Base-by-base conservation (phyloP, 2,797 vertebrate genomes). In the Pseudochirops cupreus region DNA sequence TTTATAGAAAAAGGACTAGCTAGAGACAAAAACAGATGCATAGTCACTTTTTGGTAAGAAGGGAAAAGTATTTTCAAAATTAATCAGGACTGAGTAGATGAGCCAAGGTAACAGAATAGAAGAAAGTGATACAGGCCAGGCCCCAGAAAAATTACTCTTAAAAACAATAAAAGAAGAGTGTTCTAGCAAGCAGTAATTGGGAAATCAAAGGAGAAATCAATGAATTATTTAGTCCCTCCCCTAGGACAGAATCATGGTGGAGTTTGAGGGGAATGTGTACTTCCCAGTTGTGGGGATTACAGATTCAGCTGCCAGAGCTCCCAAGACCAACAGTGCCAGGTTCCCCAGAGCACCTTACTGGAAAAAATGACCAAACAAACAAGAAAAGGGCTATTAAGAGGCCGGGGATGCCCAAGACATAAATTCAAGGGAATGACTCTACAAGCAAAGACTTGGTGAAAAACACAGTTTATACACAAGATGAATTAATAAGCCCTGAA, bases 221-320 rank as follows among this genome's bases (percentile, higher is more conserved):
- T 24, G 39, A 87, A 21, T 46, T 46, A 87, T 46, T 87, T 24
- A 46, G 39, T 87, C 74, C 74, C 24, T 46, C 9, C 24, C 39
- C 39, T 21, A 87, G 21, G 39, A 87, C 9, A 87, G 21, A 11
- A 3, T 87, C 39, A 46, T 46, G 39, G 21, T 3, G 9, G 21
- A 2, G 9, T 87, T 5, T 21, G 39, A 24, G 21, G 39, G 2
- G 10, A 55, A 0, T 0, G 2, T 26, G 1, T 92, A 74, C 24
- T 1, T n/a, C 9, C 89, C 13, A 82, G 39, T 28, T 55, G 9
- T n/a, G 9, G 90, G 91, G 94, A 67, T 18, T 28, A 62, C 52
- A 95, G n/a, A 87, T 10, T 26, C 74, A 46, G 74, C 46, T 46
- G 7, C 9, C 21, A 26, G 39, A 87, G 39, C 31, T 87, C 39